Percentiles rank a stretch among this genome's conserved stretches.
Conservation (phyloP, 2,888 invertebrate genomes). For the Napeogenes sylphis region DNA sequence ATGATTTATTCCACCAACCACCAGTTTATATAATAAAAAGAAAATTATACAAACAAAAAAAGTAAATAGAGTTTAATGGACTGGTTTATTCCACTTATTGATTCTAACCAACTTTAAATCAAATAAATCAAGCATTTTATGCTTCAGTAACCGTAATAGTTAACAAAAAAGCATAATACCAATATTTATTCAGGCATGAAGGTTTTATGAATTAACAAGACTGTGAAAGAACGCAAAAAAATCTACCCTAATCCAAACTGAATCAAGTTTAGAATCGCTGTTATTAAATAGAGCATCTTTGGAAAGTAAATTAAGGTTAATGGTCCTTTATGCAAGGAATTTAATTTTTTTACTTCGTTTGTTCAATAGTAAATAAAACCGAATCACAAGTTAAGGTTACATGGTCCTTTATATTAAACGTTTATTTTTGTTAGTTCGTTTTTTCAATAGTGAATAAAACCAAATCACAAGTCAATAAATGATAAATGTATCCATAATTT, state of each 20-base stretch:
- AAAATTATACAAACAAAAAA: too few relatives aligned
- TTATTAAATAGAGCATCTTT: neutral
- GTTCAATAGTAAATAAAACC: too few relatives aligned
- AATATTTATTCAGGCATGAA: constrained; percentile 40
- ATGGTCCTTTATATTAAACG: too few relatives aligned
- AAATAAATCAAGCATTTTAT: constrained; percentile 12
- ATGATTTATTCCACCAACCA: too few relatives aligned
- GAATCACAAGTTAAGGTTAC: too few relatives aligned
- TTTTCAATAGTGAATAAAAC: too few relatives aligned
- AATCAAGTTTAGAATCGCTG: neutral
- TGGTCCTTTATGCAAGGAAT: too few relatives aligned
- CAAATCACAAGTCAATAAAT: neutral
- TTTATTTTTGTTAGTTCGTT: too few relatives aligned
- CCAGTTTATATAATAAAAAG: too few relatives aligned
- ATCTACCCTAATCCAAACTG: neutral
- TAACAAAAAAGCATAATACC: constrained; percentile 2
- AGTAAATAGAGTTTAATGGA: too few relatives aligned
- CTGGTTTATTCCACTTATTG: neutral
- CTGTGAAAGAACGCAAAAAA: constrained; percentile 3
- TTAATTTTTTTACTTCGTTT: too few relatives aligned
- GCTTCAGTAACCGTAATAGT: constrained; percentile 30
- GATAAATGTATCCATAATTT: constrained; percentile 2
- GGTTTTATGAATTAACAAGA: constrained; percentile 23
- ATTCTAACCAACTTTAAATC: neutral
- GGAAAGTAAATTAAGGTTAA: too few relatives aligned